Evolutionary conservation across 2,797 vertebrate genomes (phyloP).

Genomic region (Myotis myotis): DNA sequence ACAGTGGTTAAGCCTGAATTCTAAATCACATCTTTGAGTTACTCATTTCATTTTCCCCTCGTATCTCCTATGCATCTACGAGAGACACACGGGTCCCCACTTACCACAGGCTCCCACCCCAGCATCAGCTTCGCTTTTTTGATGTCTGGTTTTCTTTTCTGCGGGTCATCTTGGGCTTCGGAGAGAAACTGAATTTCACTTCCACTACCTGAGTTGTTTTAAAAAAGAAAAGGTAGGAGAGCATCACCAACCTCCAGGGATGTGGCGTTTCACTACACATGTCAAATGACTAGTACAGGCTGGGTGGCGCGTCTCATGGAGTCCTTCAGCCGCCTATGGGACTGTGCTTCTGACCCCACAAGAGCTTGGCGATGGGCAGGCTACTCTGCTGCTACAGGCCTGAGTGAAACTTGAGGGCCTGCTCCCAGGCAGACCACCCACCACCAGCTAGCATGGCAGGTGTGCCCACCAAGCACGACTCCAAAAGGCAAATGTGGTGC

Average conservation of each 20-base stretch:
- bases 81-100: constrained; percentile 46
- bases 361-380: neutral
- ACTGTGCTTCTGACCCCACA: neutral
- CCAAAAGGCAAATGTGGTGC: too few species aligned
- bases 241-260: neutral
- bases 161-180: constrained; percentile 98
- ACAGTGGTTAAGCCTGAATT: neutral
- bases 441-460: neutral
- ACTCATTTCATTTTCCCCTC: neutral
- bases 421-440: neutral
- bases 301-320: accelerated
- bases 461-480: accelerated
- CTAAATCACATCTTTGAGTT: neutral
- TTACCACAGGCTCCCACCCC: constrained; percentile 98
- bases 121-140: constrained; percentile 95
- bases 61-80: too few species aligned
- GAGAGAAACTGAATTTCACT: constrained; percentile 99
- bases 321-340: accelerated
- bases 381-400: neutral
- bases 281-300: accelerated
- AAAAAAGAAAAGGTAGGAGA: neutral
- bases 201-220: constrained; percentile 87
- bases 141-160: constrained; percentile 97
- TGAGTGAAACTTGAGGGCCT: neutral
- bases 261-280: accelerated